Conservation (phyloP, 2,888 invertebrate genomes). For the Thecocarcelia acutangulata region DNA sequence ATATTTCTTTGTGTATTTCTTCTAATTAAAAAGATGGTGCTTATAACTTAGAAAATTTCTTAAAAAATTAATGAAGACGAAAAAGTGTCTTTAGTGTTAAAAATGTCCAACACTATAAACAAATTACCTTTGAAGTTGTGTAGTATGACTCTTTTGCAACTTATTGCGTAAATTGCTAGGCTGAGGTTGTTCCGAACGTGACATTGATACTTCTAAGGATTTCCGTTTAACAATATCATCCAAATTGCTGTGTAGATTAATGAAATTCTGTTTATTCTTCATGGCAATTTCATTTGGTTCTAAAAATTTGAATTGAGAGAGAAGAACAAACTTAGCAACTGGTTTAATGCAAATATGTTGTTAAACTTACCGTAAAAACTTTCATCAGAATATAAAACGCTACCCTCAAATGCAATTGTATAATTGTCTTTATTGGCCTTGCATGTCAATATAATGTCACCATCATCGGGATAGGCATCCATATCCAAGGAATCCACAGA, state of each 20-base stretch:
- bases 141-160: conserved; percentile 87
- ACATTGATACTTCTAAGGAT: conserved; percentile 89
- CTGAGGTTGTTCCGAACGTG: conserved; percentile 92
- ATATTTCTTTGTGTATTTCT: conserved; percentile 41
- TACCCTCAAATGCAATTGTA: conserved; percentile 96
- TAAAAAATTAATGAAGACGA: not conserved
- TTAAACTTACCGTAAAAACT: conserved; percentile 85
- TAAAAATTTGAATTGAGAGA: conserved; percentile 53
- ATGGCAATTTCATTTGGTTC: conserved; percentile 79
- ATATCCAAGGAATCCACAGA: conserved; percentile 96
- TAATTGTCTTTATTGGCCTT: conserved; percentile 97
- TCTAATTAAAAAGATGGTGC: not conserved
- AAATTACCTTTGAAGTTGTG: conserved; percentile 84
- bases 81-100: not conserved
- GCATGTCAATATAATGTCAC: conserved; percentile 94
- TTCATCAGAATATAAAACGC: conserved; percentile 92
- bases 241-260: conserved; percentile 80
- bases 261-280: conserved; percentile 80
- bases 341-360: not conserved
- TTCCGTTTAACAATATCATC: conserved; percentile 81
- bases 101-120: not conserved
- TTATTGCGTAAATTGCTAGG: conserved; percentile 91
- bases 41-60: conserved; percentile 1
- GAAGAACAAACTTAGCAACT: not conserved
- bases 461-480: conserved; percentile 88